Conservation (phyloP, 2,888 invertebrate genomes). For the Andricus curvator region DNA sequence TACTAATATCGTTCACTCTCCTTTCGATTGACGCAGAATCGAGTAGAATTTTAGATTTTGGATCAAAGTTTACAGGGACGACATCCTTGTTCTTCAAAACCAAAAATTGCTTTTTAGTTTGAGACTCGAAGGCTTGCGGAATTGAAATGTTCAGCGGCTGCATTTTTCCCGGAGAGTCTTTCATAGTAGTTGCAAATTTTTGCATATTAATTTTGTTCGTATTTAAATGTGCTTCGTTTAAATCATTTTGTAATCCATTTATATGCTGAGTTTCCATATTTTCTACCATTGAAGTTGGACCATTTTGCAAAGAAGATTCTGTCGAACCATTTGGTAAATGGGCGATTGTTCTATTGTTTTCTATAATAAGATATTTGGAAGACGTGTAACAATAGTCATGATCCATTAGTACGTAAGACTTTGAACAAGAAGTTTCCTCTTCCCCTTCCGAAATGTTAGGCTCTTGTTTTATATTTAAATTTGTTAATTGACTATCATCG, state of each 20-base stretch:
- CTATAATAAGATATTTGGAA: conserved; percentile 34
- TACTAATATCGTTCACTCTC: not conserved
- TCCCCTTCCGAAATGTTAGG: not conserved
- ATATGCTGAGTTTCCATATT: conserved; percentile 17
- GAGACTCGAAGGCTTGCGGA: conserved; percentile 62
- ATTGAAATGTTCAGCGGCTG: conserved; percentile 68
- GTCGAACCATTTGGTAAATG: conserved; percentile 47
- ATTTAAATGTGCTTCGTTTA: conserved; percentile 40
- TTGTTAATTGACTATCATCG: not conserved
- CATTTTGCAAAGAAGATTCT: not conserved
- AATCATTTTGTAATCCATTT: conserved; percentile 40
- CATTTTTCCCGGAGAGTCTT: conserved; percentile 52
- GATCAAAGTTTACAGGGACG: conserved; percentile 57
- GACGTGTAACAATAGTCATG: conserved; percentile 35
- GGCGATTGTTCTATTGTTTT: conserved; percentile 52
- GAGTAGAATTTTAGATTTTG: conserved; percentile 26
- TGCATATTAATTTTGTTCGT: conserved; percentile 44
- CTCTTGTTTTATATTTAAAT: conserved; percentile 10
- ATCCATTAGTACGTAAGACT: not conserved
- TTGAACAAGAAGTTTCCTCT: not conserved
- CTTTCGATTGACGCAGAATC: conserved; percentile 8
- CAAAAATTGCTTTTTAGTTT: conserved; percentile 63
- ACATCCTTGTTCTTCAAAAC: conserved; percentile 67
- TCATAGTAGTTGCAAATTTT: conserved; percentile 48
- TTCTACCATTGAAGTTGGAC: not conserved